Percentiles rank a stretch among this genome's conserved stretches.
Evolutionary conservation across 2,888 invertebrate genomes (phyloP).

Genomic region (Dorcus hopei): DNA sequence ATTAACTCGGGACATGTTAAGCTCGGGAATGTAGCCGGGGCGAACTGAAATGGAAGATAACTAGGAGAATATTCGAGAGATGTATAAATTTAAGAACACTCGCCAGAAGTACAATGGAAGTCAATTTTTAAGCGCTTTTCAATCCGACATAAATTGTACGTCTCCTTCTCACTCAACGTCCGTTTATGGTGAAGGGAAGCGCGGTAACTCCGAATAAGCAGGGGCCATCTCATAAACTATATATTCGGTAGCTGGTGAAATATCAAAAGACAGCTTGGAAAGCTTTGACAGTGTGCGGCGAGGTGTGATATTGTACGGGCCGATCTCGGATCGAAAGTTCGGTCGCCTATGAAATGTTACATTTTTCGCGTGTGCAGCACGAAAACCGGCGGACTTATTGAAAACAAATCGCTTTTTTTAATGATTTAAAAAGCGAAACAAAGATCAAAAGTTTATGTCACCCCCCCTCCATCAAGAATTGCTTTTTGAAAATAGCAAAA

Average conservation of each 20-base stretch:
- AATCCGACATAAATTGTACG: not conserved
- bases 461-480: too few relatives aligned
- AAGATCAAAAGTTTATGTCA: not conserved
- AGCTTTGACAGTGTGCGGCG: conserved; percentile 42
- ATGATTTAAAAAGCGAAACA: too few relatives aligned
- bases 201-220: not conserved
- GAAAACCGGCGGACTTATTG: conserved; percentile 1
- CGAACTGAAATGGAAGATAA: too few relatives aligned
- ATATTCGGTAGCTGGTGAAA: conserved; percentile 38
- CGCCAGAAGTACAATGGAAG: not conserved
- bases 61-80: too few relatives aligned
- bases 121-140: not conserved
- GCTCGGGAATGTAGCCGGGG: too few relatives aligned
- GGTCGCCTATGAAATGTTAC: conserved; percentile 41
- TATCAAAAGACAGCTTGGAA: conserved; percentile 44
- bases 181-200: not conserved
- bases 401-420: conserved; percentile 3
- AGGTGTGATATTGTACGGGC: conserved; percentile 43
- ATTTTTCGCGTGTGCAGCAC: conserved; percentile 36
- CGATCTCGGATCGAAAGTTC: conserved; percentile 39
- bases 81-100: not conserved
- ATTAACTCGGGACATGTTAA: too few relatives aligned
- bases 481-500: not conserved
- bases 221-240: conserved; percentile 33
- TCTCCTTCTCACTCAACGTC: not conserved